Percentiles rank a stretch among this genome's conserved stretches.
Evolutionary conservation across 1,140 invertebrate genomes (phyloP).

Genomic region (Pomacea maculata): DNA sequence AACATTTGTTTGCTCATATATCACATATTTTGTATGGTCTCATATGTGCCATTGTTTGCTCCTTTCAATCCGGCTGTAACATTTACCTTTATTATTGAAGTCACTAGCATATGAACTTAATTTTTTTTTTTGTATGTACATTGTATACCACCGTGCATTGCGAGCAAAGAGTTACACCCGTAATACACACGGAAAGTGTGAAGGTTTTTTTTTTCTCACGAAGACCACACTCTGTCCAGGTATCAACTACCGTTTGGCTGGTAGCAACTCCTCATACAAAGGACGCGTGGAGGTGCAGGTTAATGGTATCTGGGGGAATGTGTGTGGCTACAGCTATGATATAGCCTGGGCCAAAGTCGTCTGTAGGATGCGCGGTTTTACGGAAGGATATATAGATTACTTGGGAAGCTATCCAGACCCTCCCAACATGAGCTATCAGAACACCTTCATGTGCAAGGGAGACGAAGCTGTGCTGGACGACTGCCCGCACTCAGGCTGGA

Average conservation of each 20-base stretch:
- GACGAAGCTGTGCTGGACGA: conserved; percentile 39
- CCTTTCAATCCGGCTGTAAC: not conserved
- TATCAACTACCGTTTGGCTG: not conserved
- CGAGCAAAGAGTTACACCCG: not conserved
- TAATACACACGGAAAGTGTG: not conserved
- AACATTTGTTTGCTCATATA: not conserved
- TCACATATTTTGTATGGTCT: not conserved
- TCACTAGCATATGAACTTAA: not conserved
- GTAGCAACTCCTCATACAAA: not conserved
- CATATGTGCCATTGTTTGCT: not conserved
- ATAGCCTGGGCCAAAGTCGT: conserved; percentile 38
- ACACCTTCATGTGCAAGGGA: conserved; percentile 33
- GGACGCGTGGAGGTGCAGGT: conserved; percentile 46
- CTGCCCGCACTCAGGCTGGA: conserved; percentile 49
- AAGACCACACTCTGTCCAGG: not conserved
- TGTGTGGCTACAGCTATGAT: conserved; percentile 45
- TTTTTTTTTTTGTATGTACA: not conserved
- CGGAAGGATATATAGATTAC: conserved; percentile 23
- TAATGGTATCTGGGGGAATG: conserved; percentile 43
- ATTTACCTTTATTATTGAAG: not conserved
- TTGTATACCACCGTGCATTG: not conserved
- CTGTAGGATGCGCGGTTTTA: conserved; percentile 42
- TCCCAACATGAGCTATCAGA: not conserved
- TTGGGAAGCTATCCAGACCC: no score
- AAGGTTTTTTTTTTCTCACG: not conserved